A percentile compares a stretch with the other conserved stretches of the same genome.
Conservation (phyloP, 2,888 invertebrate species). For the Latrodectus hesperus region DNA sequence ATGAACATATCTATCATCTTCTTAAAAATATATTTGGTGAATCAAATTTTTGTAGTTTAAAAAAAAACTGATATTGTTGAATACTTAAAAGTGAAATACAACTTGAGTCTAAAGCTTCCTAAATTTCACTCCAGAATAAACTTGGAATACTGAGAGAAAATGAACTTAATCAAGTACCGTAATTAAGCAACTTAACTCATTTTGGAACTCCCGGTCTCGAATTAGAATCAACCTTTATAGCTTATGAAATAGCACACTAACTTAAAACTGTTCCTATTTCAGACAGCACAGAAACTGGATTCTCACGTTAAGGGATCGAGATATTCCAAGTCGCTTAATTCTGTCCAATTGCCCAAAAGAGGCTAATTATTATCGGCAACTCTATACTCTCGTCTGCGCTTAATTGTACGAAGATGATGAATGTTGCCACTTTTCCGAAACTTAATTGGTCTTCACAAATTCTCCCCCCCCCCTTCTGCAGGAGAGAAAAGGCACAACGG, state of each 20-base stretch:
- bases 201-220: background rate
- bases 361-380: constrained; percentile 58
- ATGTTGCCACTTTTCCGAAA: constrained; percentile 57
- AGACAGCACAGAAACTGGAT: constrained; percentile 21
- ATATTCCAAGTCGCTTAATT: constrained; percentile 60
- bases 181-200: background rate
- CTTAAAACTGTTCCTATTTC: background rate
- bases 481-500: background rate
- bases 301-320: background rate
- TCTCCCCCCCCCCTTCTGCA: background rate
- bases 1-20: too few relatives aligned
- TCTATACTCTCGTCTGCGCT: constrained; percentile 41
- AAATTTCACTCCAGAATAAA: too few relatives aligned
- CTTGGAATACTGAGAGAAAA: too few relatives aligned
- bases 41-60: too few relatives aligned
- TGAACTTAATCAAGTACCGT: too few relatives aligned
- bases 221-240: background rate
- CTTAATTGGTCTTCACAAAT: constrained; percentile 48
- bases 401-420: constrained; percentile 66
- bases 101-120: too few relatives aligned
- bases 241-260: background rate
- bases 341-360: constrained; percentile 61
- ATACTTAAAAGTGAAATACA: too few relatives aligned
- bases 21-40: too few relatives aligned
- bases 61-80: too few relatives aligned